Conservation (phyloP, 2,113 vertebrate genomes). For the Rhagologus leucostigma region DNA sequence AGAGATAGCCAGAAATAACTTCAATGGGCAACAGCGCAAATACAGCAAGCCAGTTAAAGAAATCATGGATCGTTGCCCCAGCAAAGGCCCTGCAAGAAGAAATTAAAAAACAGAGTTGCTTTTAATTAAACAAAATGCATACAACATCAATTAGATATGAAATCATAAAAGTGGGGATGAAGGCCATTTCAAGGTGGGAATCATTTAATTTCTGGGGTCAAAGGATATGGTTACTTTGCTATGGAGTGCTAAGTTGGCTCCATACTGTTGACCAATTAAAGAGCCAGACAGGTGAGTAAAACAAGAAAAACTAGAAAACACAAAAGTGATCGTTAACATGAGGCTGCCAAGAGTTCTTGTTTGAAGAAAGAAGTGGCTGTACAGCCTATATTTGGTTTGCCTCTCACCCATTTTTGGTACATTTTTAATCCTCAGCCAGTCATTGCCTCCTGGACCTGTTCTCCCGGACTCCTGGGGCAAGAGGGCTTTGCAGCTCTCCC, state of each 20-base stretch:
- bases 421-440: not conserved
- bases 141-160: not conserved
- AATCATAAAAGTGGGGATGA: not conserved
- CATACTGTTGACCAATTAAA: not conserved
- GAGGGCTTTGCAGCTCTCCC: not conserved
- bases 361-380: not conserved
- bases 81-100: conserved; percentile 84
- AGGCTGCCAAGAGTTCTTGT: not conserved
- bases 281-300: not conserved
- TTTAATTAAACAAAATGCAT: not conserved
- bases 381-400: not conserved
- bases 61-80: conserved; percentile 92
- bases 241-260: not conserved
- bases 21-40: conserved; percentile 87
- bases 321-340: not conserved
- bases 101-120: not conserved
- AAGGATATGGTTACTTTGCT: not conserved
- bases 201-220: not conserved
- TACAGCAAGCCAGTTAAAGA: conserved; percentile 97
- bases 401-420: not conserved
- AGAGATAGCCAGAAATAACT: conserved; percentile 82
- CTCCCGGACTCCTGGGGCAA: not conserved
- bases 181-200: not conserved
- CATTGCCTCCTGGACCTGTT: not conserved
- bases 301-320: not conserved